phyloP scores from a whole-genome alignment of 2,888 invertebrate species.

The Ischnus inquisitorius region DNA sequence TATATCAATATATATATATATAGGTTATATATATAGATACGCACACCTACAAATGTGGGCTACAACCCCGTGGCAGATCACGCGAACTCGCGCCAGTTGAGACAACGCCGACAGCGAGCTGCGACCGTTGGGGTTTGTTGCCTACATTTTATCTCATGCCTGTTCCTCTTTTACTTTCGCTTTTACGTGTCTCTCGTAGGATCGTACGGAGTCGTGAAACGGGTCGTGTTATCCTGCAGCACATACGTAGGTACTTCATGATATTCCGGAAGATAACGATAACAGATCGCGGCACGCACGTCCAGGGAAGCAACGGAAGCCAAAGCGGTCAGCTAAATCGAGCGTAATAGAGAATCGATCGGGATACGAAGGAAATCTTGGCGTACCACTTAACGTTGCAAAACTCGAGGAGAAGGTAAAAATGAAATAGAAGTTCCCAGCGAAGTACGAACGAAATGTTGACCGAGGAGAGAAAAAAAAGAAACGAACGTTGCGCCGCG shows the following conservation, averaged over 20 bases:
- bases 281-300: slow-evolving; percentile 64
- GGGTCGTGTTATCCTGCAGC: slow-evolving; percentile 16
- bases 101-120: slow-evolving; percentile 20
- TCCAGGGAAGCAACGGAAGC: slow-evolving; percentile 51
- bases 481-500: background rate
- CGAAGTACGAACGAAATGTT: background rate
- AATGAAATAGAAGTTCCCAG: background rate
- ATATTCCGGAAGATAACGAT: slow-evolving; percentile 71
- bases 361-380: background rate
- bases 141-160: slow-evolving; percentile 31
- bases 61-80: slow-evolving; percentile 61
- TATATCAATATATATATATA: background rate
- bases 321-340: background rate
- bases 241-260: slow-evolving; percentile 42
- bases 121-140: slow-evolving; percentile 33
- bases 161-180: slow-evolving; percentile 28
- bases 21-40: background rate
- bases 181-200: slow-evolving; percentile 37
- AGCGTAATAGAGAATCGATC: background rate
- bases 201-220: slow-evolving; percentile 30
- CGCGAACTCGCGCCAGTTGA: slow-evolving; percentile 58
- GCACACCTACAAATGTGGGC: slow-evolving; percentile 15
- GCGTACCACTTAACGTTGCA: background rate
- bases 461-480: background rate
- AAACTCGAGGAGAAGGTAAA: slow-evolving; percentile 1